Conservation (phyloP, 2,888 invertebrate genomes). For the Megamerina dolium region DNA sequence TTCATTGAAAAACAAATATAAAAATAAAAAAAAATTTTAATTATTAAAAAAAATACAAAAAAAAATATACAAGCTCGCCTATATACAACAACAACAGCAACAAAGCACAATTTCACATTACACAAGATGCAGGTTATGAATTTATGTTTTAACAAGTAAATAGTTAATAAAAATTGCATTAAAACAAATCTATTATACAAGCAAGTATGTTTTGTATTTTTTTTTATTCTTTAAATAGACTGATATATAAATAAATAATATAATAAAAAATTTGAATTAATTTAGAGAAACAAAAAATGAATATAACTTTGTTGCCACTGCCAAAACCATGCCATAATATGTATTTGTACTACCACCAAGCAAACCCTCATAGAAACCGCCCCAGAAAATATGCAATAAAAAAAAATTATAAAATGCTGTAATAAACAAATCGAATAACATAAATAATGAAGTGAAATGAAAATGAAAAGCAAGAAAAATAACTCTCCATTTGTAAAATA, state of each 20-base stretch:
- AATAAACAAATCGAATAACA: constrained; percentile 14
- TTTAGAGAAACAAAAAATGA: constrained; percentile 3
- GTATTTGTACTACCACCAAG: no score
- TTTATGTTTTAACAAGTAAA: not conserved
- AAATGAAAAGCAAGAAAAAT: constrained; percentile 5
- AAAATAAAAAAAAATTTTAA: no score
- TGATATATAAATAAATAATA: constrained; percentile 28
- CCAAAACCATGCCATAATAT: no score
- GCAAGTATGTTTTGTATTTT: no score
- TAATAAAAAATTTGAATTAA: constrained; percentile 4
- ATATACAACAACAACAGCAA: constrained; percentile 9
- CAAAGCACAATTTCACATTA: constrained; percentile 19
- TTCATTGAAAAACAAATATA: constrained; percentile 24
- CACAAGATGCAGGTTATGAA: constrained; percentile 4
- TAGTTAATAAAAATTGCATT: constrained; percentile 8
- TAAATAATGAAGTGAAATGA: constrained; percentile 16
- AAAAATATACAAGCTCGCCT: constrained; percentile 7
- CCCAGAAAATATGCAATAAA: constrained; percentile 1
- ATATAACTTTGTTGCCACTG: no score
- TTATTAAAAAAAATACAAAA: constrained; percentile 10
- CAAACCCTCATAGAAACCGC: no score
- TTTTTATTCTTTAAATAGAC: constrained; percentile 41
- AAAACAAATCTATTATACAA: not conserved
- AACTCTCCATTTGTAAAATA: no score
- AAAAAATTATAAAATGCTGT: constrained; percentile 8